Conservation (phyloP, 2,888 invertebrate genomes). For the Trachelus tabidus region DNA sequence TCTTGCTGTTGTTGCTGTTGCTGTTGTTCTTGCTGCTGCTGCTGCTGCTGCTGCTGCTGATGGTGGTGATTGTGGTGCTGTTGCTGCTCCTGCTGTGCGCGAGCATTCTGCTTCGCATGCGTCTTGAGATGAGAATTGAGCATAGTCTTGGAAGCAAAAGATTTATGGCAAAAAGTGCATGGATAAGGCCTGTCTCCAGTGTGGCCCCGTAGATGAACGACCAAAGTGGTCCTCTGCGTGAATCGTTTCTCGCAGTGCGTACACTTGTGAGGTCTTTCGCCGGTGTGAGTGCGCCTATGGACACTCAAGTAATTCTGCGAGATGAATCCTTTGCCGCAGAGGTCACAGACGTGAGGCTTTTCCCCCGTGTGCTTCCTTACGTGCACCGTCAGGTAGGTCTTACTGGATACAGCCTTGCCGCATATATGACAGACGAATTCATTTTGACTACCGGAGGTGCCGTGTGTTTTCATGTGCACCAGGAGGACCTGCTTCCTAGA, state of each 20-base stretch:
- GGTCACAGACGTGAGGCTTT: conserved; percentile 72
- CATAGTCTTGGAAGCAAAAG: conserved; percentile 64
- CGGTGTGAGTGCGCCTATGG: conserved; percentile 61
- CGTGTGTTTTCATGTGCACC: conserved; percentile 63
- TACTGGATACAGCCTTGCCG: conserved; percentile 72
- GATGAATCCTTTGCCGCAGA: conserved; percentile 61
- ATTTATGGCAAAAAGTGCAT: conserved; percentile 59
- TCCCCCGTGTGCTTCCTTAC: conserved; percentile 73
- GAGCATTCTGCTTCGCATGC: conserved; percentile 59
- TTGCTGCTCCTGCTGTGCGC: conserved; percentile 40
- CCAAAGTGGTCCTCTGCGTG: conserved; percentile 62
- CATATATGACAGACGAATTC: conserved; percentile 73
- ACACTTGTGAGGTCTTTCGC: conserved; percentile 62
- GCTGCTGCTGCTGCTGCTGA: conserved; percentile 24
- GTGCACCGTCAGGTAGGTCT: conserved; percentile 73
- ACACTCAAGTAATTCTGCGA: conserved; percentile 63
- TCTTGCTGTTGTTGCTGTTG: neutral
- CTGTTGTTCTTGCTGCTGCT: conserved; percentile 21
- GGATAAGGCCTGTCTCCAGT: conserved; percentile 63
- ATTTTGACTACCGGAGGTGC: conserved; percentile 57
- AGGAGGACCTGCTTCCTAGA: conserved; percentile 61
- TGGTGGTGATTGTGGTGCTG: conserved; percentile 33
- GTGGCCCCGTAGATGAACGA: conserved; percentile 61
- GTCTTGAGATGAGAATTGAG: conserved; percentile 62
- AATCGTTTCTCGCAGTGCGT: conserved; percentile 61